Evolutionary conservation across 1,140 invertebrate species (phyloP), one percentile per base, ranked within the genome.

Genomic region (Drosophila orosa): DNA sequence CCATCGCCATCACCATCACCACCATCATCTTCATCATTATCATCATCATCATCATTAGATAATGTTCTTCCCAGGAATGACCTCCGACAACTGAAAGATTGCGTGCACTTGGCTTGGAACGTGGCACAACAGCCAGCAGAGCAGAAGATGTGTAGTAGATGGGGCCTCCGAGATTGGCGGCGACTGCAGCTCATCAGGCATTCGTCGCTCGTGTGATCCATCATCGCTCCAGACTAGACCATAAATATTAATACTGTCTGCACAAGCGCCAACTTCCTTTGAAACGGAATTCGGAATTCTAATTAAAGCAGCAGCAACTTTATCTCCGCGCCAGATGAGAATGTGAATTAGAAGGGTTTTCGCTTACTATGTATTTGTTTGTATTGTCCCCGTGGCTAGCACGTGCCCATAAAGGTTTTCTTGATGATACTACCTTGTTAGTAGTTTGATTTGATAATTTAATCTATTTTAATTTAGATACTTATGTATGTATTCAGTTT

Each of bases 251-350:
- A 86, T 86, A 79, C 65, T 72, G 33, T 71, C 60, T 57, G 72
- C 56, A 87, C 83, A 85, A 87, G 83, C 84, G 83, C 83, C 83
- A 87, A 79, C 83, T 86, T 82, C 83, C 78, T 87, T 81, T 87
- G 83, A 86, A 86, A 87, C 78, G 50, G 63, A 69, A 87, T 89
- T 87, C 80, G 78, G 85, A 89, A 87, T 87, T 87, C 80, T 77
- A 87, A 87, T 89, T 89, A 89, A 83, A 84, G 74, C 83, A 78
- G 75, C 76, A 87, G 74, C 83, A 86, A 87, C 80, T 89, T 83
- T 72, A 87, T 87, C 84, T 79, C 55, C 50, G 67, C 50, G 40
- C 50, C 63, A 39, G 65, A 71, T 57, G 67, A 55, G 67, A 71
- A 71, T 71, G 48, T 33, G 65, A 57, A 77, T 80, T 84, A 73